These are phyloP conservation scores for Syngnathus acus DNA, from an alignment of 2,797 vertebrate species.

Conservation along the genomic window DNA sequence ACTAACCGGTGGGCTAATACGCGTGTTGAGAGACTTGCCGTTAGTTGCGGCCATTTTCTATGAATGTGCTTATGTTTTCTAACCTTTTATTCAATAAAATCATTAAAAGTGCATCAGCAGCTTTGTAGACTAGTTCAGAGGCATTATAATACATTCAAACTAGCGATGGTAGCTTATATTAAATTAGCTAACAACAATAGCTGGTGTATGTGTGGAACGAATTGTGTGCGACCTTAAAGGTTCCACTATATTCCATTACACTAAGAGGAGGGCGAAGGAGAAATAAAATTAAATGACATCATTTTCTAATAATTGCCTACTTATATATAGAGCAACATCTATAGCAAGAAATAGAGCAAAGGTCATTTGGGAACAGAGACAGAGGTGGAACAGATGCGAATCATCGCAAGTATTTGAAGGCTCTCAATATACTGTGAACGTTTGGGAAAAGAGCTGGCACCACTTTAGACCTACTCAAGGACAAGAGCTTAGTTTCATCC, in stretches of 20 bases:
- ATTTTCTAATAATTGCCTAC: not conserved
- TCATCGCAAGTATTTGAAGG: constrained; percentile 48
- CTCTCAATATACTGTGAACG: constrained; percentile 79
- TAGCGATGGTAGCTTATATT: not conserved
- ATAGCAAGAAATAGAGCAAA: constrained; percentile 19
- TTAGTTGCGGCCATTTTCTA: not conserved
- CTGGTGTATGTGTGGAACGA: not conserved
- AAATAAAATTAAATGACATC: not conserved
- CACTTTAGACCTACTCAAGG: constrained; percentile 71
- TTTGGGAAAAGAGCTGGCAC: constrained; percentile 76
- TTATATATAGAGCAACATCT: not conserved
- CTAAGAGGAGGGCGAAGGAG: not conserved
- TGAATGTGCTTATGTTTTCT: too few species aligned
- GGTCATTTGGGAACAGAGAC: constrained; percentile 29
- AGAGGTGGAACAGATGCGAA: constrained; percentile 24
- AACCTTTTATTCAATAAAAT: too few species aligned
- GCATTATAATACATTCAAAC: not conserved
- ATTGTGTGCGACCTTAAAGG: not conserved
- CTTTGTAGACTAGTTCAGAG: not conserved
- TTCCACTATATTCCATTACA: not conserved
- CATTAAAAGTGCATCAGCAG: too few species aligned
- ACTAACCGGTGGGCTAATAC: not conserved
- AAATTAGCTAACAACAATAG: not conserved
- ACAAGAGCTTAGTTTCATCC: constrained; percentile 47
- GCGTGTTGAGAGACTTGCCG: not conserved